These are phyloP conservation scores for Lucilia sericata DNA, from an alignment of 1,140 invertebrate species.

Conservation along the genomic window DNA sequence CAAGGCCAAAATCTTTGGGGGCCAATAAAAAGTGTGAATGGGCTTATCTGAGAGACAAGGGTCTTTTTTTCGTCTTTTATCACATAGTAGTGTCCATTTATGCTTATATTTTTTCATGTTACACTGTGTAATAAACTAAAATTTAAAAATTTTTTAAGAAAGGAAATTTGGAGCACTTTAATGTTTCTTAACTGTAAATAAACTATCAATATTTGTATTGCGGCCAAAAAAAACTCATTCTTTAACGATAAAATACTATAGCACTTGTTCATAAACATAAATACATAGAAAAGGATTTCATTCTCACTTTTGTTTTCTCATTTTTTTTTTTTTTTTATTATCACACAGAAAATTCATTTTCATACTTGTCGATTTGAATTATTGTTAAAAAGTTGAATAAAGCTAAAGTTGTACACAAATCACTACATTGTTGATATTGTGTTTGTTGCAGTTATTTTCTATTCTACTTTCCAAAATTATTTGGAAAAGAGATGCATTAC, in stretches of 20 bases:
- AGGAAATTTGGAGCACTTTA: neutral
- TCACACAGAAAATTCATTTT: slow-evolving; percentile 10
- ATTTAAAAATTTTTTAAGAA: no score
- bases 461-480: neutral
- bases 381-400: slow-evolving; percentile 31
- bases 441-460: neutral
- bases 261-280: neutral
- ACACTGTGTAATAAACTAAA: no score
- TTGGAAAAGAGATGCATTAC: neutral
- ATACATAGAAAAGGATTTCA: no score
- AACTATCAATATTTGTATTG: neutral
- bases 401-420: slow-evolving; percentile 44
- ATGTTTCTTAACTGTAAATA: neutral
- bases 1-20: no score
- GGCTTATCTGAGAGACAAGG: no score
- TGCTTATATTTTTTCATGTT: no score
- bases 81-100: no score
- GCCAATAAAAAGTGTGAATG: no score
- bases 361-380: slow-evolving; percentile 39
- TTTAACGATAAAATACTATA: neutral
- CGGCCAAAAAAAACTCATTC: neutral
- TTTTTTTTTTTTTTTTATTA: neutral
- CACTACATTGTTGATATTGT: slow-evolving; percentile 14
- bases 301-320: neutral
- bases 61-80: no score